These are phyloP conservation scores for Noctua fimbriata DNA, from an alignment of 2,888 invertebrate genomes.

Conservation along the genomic window DNA sequence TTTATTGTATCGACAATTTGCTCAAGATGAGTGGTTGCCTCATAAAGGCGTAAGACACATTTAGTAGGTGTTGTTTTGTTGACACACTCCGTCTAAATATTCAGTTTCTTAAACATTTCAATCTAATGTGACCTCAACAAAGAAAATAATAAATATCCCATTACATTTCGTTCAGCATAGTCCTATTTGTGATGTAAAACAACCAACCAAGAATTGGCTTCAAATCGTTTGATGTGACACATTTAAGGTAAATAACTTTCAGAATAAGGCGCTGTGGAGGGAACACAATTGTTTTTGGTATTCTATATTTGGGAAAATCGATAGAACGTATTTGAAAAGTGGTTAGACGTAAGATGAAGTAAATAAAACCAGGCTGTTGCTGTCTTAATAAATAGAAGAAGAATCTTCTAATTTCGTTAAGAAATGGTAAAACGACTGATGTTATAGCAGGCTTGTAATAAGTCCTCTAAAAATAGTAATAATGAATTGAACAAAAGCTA, in stretches of 20 bases:
- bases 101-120: background rate
- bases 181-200: conserved; percentile 37
- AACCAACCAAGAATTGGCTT: conserved; percentile 24
- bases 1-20: no score
- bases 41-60: background rate
- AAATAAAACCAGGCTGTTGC: background rate
- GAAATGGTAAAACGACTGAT: background rate
- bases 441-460: background rate
- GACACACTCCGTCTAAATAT: background rate
- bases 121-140: conserved; percentile 1
- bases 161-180: conserved; percentile 31
- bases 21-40: background rate
- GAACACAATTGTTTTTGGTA: conserved; percentile 35
- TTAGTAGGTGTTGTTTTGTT: background rate
- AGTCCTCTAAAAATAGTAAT: background rate
- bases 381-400: background rate
- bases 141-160: conserved; percentile 27
- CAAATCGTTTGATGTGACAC: conserved; percentile 40
- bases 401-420: background rate
- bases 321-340: conserved; percentile 9
- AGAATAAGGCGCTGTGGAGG: conserved; percentile 2
- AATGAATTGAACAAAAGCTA: background rate
- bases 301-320: conserved; percentile 15
- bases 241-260: conserved; percentile 38
- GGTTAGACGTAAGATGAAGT: background rate